Evolutionary conservation across 2,888 invertebrate species (phyloP), one percentile per base, ranked within the genome.

Genomic region (Peribatodes rhomboidaria): DNA sequence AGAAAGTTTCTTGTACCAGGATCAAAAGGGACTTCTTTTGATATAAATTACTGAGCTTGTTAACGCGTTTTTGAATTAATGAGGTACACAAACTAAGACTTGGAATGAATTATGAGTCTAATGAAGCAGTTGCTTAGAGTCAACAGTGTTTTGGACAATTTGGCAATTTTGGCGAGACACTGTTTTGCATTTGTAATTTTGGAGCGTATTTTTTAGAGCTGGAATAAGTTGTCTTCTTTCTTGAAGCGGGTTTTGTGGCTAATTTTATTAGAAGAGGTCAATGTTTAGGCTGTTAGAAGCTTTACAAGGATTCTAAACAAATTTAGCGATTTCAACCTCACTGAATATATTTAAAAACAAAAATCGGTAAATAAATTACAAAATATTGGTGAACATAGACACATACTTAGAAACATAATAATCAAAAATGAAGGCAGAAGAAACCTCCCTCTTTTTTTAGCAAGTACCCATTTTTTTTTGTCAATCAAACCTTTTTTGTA

Each of bases 21-120:
- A 66, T 66, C 66, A 58, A 61, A 61, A 60, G 33, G 53, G 57
- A 58, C 61, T 66, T 58, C 61, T 61, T 66, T 65, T 65, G 54
- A 66, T 66, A 66, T 57, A 65, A 65, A 61, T 65, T 65, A 61
- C 65, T 50, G 46, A 60, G 65, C 60, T 60, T 65, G 65, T 65
- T 65, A 65, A 65, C 65, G 52, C 60, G 37, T 60, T 63, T 61
- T 56, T 58, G 63, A 68, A 70, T 61, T 70, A 70, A 70, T 68
- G 70, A 65, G 70, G 63, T 63, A 70, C 67, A 70, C 67, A 65
- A 63, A 62, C 62, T 62, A 60, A 65, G 66, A 46, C 57, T 52
- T n/a, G 49, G 65, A 61, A 64, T 64, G 58, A 69, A 56, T 59
- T 52, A 64, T 66, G 50, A 55, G 6, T 37, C 42, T 59, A 63